A percentile compares a stretch with the other conserved stretches of the same genome.
phyloP scores from a whole-genome alignment of 1,140 invertebrate genomes.

The Bombus haemorrhoidalis region DNA sequence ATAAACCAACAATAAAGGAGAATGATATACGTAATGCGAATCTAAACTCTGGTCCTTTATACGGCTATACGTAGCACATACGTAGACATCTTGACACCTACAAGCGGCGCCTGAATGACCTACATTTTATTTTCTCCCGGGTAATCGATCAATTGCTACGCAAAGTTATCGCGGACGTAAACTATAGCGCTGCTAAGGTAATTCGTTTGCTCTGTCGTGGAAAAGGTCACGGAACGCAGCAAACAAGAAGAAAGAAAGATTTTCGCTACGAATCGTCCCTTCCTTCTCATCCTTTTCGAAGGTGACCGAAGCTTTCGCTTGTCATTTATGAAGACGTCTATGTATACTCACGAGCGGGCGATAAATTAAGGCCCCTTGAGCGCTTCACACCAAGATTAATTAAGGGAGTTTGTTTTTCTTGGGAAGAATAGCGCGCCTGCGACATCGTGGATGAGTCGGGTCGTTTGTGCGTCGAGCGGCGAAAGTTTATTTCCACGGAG shows the following conservation, averaged over 20 bases:
- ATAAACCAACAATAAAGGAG: too few species aligned
- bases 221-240: background rate
- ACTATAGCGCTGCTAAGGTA: background rate
- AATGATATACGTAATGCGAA: too few species aligned
- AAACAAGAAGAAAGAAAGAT: too few species aligned
- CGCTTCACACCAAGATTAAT: constrained; percentile 41
- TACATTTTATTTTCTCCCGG: too few species aligned
- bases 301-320: too few species aligned
- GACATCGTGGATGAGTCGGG: background rate
- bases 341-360: constrained; percentile 5
- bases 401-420: constrained; percentile 49
- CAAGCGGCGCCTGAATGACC: too few species aligned
- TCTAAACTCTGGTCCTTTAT: too few species aligned
- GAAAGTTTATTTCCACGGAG: constrained; percentile 24
- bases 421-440: background rate
- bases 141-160: too few species aligned
- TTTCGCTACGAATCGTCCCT: background rate
- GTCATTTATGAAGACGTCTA: constrained; percentile 3
- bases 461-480: background rate
- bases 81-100: too few species aligned
- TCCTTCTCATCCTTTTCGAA: background rate
- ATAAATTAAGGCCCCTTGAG: constrained; percentile 31
- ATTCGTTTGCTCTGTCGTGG: background rate
- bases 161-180: too few species aligned
- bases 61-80: too few species aligned